Conservation (phyloP, 2,113 vertebrate genomes). For the Petroica traversi region DNA sequence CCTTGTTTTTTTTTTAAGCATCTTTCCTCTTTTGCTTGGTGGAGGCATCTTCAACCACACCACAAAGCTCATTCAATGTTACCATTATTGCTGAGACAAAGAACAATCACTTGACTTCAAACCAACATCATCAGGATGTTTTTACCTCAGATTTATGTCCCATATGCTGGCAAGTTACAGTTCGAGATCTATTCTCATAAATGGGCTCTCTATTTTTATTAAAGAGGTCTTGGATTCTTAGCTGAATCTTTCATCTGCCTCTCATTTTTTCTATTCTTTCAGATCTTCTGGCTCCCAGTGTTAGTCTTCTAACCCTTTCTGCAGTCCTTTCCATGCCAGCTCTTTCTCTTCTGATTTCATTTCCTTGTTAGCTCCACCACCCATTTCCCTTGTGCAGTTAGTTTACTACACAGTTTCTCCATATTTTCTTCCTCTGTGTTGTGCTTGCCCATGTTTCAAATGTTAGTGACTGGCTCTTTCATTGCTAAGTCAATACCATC, state of each 20-base stretch:
- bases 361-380: neutral
- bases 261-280: neutral
- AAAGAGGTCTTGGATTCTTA: neutral
- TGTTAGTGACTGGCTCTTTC: neutral
- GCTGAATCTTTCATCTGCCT: neutral
- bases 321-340: neutral
- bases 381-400: neutral
- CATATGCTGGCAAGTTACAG: neutral
- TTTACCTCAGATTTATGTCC: neutral
- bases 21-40: neutral
- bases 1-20: neutral
- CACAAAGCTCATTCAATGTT: neutral
- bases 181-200: neutral
- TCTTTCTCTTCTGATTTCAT: neutral
- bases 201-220: neutral
- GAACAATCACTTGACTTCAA: neutral
- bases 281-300: neutral
- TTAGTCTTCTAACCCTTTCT: neutral
- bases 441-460: neutral
- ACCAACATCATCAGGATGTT: neutral
- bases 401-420: neutral
- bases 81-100: neutral
- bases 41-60: neutral
- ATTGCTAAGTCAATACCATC: neutral
- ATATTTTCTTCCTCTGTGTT: neutral